Base-by-base conservation (phyloP, 2,113 vertebrate genomes). In the Cercocebus atys region DNA sequence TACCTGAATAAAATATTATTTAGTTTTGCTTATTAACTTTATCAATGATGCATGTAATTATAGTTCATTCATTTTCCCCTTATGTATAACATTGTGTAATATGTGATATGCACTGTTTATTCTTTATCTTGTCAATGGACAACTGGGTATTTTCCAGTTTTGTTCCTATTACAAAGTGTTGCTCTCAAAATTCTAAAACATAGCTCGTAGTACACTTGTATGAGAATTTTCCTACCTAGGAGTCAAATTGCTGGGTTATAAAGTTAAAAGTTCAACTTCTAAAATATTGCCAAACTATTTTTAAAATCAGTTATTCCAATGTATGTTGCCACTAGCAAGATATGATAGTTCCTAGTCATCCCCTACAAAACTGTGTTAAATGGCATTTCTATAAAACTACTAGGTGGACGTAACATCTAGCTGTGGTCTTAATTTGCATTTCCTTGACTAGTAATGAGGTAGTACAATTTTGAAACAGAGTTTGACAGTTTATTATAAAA, bases 11-110 rank as follows among this genome's bases (percentile, higher is more conserved):
- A 93, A 86, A 52, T 81, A 87, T 47, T 86, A 86, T 47, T 81
- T 90, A 25, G 79, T 79, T 85, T 93, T 47, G 32, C 7, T 95
- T 91, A 88, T 96, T 94, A 95, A 95, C 72, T 96, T 93, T 75
- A 88, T 93, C 90, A 95, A 43, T 91, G 90, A 85, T 93, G 64
- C 82, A 76, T 91, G 66, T 85, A 90, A 97, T 43, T 94, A 61
- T 27, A 88, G 61, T 80, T 93, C 66, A 96, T 61, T 94, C 88
- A 80, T 50, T 90, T 90, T 90, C 30, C 75, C 75, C 84, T 23
- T 87, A 83, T 61, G n/a, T 52, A 59, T 79, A 90, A 92, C 40
- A 59, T 12, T 72, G 8, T 72, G 6, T 57, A 86, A 92, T 61
- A 17, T 94, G n/a, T 94, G 83, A 57, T 88, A 93, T 70, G 38